Evolutionary conservation across 2,888 invertebrate species (phyloP).

Genomic region (Margaritifera margaritifera): DNA sequence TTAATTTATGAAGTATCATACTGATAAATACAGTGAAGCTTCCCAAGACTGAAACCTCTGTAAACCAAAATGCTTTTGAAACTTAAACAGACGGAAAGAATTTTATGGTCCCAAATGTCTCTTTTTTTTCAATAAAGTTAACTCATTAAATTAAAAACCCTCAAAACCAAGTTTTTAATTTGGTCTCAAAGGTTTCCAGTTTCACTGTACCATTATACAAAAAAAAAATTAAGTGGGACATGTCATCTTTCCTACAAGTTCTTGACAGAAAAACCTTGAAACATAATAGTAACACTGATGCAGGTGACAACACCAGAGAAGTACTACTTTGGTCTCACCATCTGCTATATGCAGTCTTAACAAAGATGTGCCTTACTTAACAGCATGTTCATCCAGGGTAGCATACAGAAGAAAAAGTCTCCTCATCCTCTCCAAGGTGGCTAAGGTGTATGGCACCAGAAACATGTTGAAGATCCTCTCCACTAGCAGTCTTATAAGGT

Average conservation of each 20-base stretch:
- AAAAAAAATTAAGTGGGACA: too few relatives aligned
- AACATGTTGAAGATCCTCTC: slow-evolving; percentile 95
- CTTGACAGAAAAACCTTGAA: not conserved
- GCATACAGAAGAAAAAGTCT: slow-evolving; percentile 91
- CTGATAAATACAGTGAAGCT: too few relatives aligned
- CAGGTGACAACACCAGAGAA: not conserved
- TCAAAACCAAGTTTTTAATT: too few relatives aligned
- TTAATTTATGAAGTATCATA: too few relatives aligned
- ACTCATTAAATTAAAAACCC: too few relatives aligned
- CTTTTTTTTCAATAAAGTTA: too few relatives aligned
- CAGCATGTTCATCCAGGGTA: slow-evolving; percentile 95
- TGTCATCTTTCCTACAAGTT: too few relatives aligned
- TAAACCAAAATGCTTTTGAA: not conserved
- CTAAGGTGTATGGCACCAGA: slow-evolving; percentile 92
- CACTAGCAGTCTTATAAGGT: slow-evolving; percentile 80
- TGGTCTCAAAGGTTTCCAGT: too few relatives aligned
- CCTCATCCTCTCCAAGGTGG: slow-evolving; percentile 92
- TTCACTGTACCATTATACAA: too few relatives aligned
- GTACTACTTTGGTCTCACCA: not conserved
- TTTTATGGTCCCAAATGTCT: too few relatives aligned
- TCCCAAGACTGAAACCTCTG: not conserved
- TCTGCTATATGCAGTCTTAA: not conserved
- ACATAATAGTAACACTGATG: not conserved
- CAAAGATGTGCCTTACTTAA: slow-evolving; percentile 76
- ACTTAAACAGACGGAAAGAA: too few relatives aligned